A percentile compares a stretch with the other conserved stretches of the same genome.
Evolutionary conservation across 2,888 invertebrate genomes (phyloP).

Genomic region (Criorhina ranunculi): DNA sequence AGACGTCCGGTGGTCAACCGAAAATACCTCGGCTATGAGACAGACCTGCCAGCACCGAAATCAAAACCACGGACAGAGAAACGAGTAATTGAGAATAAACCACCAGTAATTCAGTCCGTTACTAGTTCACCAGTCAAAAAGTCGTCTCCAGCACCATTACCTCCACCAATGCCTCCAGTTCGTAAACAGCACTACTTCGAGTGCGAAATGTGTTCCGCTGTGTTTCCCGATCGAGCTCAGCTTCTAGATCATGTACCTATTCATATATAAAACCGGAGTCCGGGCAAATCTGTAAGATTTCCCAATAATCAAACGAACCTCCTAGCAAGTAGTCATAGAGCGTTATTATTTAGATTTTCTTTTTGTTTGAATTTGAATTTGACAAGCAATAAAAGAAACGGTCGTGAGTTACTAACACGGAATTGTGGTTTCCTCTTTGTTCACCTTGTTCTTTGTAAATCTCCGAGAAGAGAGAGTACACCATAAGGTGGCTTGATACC

Average conservation of each 20-base stretch:
- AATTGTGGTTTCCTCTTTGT: background rate
- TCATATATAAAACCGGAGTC: slow-evolving; percentile 86
- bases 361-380: slow-evolving; percentile 44
- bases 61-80: slow-evolving; percentile 44
- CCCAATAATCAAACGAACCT: slow-evolving; percentile 47
- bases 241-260: slow-evolving; percentile 91
- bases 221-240: slow-evolving; percentile 90
- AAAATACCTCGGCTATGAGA: slow-evolving; percentile 80
- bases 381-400: slow-evolving; percentile 61
- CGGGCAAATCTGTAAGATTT: slow-evolving; percentile 37
- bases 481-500: no score
- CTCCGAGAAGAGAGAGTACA: no score
- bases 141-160: slow-evolving; percentile 28
- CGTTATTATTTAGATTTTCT: slow-evolving; percentile 28
- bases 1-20: slow-evolving; percentile 77
- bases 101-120: slow-evolving; percentile 23
- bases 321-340: slow-evolving; percentile 51
- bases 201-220: slow-evolving; percentile 93
- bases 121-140: background rate
- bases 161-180: slow-evolving; percentile 43
- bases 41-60: slow-evolving; percentile 65
- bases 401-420: slow-evolving; percentile 43
- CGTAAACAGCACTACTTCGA: slow-evolving; percentile 86
- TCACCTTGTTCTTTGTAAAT: background rate
- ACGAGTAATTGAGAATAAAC: slow-evolving; percentile 19